phyloP scores from a whole-genome alignment of 2,797 vertebrate species.

The Amphiprion clarkii region DNA sequence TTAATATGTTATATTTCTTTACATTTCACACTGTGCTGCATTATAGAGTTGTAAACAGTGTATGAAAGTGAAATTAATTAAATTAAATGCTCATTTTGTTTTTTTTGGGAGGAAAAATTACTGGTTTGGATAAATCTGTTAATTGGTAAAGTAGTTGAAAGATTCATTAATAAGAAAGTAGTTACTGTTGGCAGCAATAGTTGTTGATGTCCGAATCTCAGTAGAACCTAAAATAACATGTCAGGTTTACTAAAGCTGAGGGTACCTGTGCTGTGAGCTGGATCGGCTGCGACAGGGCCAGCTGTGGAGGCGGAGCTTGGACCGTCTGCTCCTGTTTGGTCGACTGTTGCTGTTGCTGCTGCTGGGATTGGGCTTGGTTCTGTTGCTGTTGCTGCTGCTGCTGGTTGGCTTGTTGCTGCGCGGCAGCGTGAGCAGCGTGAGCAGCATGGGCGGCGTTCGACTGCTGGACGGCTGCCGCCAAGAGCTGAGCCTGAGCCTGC shows the following conservation, averaged over 20 bases:
- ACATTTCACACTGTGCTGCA: too few species aligned
- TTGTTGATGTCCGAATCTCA: too few species aligned
- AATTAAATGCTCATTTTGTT: too few species aligned
- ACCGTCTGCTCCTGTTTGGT: conserved; percentile 76
- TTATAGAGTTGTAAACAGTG: too few species aligned
- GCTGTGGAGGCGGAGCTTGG: conserved; percentile 82
- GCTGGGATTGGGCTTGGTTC: conserved; percentile 71
- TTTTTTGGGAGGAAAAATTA: too few species aligned
- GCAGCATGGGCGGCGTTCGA: conserved; percentile 87
- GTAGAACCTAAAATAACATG: too few species aligned
- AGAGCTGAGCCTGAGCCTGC: conserved; percentile 91
- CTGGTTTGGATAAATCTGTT: too few species aligned
- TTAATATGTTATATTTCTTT: too few species aligned
- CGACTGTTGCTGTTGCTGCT: conserved; percentile 70
- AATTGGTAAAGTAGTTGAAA: too few species aligned
- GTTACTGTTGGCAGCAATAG: too few species aligned
- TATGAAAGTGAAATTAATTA: too few species aligned
- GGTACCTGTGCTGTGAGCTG: conserved; percentile 94
- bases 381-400: conserved; percentile 68
- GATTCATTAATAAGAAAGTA: too few species aligned
- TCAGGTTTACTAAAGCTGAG: not conserved
- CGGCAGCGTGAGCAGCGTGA: conserved; percentile 82
- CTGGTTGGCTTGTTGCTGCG: conserved; percentile 83
- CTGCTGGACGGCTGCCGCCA: conserved; percentile 90
- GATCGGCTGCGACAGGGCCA: conserved; percentile 92